These are phyloP conservation scores for Argentina silus DNA, from an alignment of 2,797 vertebrate genomes.

Conservation along the genomic window DNA sequence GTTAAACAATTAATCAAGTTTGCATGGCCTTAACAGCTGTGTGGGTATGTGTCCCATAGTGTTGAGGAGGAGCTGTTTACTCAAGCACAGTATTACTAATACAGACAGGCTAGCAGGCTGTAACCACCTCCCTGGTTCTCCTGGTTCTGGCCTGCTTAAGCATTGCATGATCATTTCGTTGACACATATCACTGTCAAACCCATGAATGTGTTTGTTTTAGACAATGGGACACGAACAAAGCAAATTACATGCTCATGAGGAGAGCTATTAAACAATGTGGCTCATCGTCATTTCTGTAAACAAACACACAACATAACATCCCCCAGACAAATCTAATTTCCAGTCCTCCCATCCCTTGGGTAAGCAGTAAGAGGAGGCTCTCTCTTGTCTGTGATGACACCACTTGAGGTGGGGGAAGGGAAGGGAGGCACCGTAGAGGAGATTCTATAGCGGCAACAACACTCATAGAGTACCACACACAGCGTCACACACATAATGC, in stretches of 20 bases:
- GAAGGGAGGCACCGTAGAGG: conserved; percentile 10
- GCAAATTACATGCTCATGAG: conserved; percentile 31
- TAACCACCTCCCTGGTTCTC: conserved; percentile 45
- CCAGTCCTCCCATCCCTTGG: conserved; percentile 54
- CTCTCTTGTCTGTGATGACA: conserved; percentile 46
- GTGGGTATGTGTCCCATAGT: conserved; percentile 29
- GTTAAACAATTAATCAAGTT: too few relatives aligned
- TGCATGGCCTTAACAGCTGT: conserved; percentile 28
- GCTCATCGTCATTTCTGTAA: conserved; percentile 44
- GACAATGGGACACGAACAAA: conserved; percentile 55
- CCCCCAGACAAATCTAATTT: conserved; percentile 49
- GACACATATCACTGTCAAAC: conserved; percentile 59
- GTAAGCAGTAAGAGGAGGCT: conserved; percentile 41
- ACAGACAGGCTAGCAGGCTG: conserved; percentile 54
- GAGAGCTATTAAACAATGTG: conserved; percentile 36
- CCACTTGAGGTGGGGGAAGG: conserved; percentile 29
- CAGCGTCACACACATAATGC: not conserved
- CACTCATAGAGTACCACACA: not conserved
- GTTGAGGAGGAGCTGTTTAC: conserved; percentile 38
- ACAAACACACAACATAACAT: conserved; percentile 47
- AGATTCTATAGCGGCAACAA: not conserved
- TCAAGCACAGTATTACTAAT: conserved; percentile 60
- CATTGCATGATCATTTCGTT: conserved; percentile 44
- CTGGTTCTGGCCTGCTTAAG: not conserved
- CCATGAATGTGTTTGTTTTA: conserved; percentile 61